Base-by-base conservation (phyloP, 2,113 vertebrate genomes). In the Tonatia bakeri region DNA sequence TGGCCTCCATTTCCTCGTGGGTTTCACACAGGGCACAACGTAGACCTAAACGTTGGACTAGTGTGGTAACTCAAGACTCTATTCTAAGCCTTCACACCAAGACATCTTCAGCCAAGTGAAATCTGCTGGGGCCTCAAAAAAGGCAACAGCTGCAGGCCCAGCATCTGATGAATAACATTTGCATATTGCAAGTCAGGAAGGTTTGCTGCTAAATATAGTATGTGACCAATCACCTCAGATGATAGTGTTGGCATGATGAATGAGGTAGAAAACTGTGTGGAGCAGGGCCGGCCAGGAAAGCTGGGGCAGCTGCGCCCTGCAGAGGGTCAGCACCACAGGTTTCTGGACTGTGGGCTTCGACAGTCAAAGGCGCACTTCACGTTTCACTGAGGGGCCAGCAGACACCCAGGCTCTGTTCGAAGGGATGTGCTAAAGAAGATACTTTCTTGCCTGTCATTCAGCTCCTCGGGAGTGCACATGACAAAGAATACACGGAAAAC, bases 211-310 rank as follows among this genome's bases (percentile, higher is more conserved):
- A 69, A 94, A 91, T 33, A 38, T 54, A 90, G 4, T 24, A 75
- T 70, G 47, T 7, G 59, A 96, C 73, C 17, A 83, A 56, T 64
- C 79, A 82, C 61, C 33, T 77, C 52, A 4, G 13, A 33, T 13
- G 81, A 70, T 13, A 70, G 85, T 1, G 1, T 8, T 0, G 0
- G 33, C 5, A 0, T 93, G 85, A 43, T 80, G 69, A 64, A 97
- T 95, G 94, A 86, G 69, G 94, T 85, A 86, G 95, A 96, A 97
- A 91, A 91, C 5, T 1, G 50, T 73, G 61, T 5, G 10, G 61
- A 52, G 82, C 86, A 24, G 59, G 83, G 76, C 67, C 8, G 69
- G 79, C 69, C 36, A 15, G 67, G 65, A 43, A 67, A 43, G 85
- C 54, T 8, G n/a, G n/a, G 77, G 20, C 97, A 92, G 96, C 87